Base-by-base conservation (phyloP, 1,140 invertebrate species). In the Fopius arisanus region DNA sequence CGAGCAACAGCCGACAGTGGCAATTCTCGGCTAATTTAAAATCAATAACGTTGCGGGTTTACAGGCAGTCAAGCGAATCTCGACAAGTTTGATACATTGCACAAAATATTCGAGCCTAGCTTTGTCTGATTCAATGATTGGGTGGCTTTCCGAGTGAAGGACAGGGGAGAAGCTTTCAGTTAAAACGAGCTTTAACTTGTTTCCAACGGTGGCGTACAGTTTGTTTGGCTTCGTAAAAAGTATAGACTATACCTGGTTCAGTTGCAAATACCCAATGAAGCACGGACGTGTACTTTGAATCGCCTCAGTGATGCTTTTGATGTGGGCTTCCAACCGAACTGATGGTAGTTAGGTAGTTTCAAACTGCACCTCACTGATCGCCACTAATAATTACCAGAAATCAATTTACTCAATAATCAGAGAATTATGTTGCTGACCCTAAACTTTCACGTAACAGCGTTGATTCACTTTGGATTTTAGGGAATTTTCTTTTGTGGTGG, bases 181-280 rank as follows among this genome's bases (percentile, higher is more conserved):
- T 59, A 23, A 28, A 59, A 28, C 54, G 54, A 12, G 54, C 54
- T 26, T 59, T 26, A 59, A 59, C 23, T 59, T 59, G 54, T 59
- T 59, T 26, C 54, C 26, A 12, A 59, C 23, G 23, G 54, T 14
- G 2, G 21, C 33, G 33, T 37, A 59, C 54, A 23, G 54, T 59
- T 28, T 23, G 54, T 59, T 59, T 59, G 19, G 19, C 16, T 1
- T 26, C 4, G 54, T 23, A 26, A 59, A 59, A 28, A 59, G 19
- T 9, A 12, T 26, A 59, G 19, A 59, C 19, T 6, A 59, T 26
- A 23, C 54, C 21, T 26, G 54, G 23, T 59, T 59, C 6, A 59
- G 54, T 59, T 59, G 14, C 54, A 59, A 59, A 59, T 59, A 59
- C 54, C 23, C 54, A 59, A 59, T 59, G 54, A 59, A 59, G 21